These are phyloP conservation scores for Lithobates pipiens DNA, from an alignment of 2,797 vertebrate species.

Conservation along the genomic window DNA sequence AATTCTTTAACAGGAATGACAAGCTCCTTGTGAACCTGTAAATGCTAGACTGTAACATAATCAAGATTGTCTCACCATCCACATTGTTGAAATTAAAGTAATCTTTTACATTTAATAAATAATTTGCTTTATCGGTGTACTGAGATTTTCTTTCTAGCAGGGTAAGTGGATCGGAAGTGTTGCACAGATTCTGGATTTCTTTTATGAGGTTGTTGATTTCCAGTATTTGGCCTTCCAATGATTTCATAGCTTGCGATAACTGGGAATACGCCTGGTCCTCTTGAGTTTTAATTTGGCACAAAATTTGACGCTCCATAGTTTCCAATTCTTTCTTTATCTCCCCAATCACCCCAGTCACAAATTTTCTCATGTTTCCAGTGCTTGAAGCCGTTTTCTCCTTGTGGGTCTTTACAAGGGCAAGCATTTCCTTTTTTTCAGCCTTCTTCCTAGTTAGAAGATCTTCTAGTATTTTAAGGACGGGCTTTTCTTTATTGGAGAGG, in stretches of 20 bases:
- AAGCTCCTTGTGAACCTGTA: background rate
- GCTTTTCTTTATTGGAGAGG: background rate
- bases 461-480: background rate
- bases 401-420: background rate
- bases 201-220: background rate
- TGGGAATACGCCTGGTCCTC: background rate
- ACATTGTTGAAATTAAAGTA: background rate
- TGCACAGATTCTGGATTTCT: background rate
- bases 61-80: background rate
- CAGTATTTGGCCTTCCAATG: background rate
- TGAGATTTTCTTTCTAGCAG: background rate
- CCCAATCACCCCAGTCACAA: background rate
- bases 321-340: constrained; percentile 7
- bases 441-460: background rate
- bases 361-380: background rate
- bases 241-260: background rate
- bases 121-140: background rate
- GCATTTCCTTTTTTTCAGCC: background rate
- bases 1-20: background rate
- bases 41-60: background rate
- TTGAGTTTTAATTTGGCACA: background rate
- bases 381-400: background rate
- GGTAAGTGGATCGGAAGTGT: background rate
- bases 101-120: background rate
- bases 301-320: background rate